A percentile compares a stretch with the other conserved stretches of the same genome.
Evolutionary conservation across 2,113 vertebrate species (phyloP).

Genomic region (Harpagus bidentatus): DNA sequence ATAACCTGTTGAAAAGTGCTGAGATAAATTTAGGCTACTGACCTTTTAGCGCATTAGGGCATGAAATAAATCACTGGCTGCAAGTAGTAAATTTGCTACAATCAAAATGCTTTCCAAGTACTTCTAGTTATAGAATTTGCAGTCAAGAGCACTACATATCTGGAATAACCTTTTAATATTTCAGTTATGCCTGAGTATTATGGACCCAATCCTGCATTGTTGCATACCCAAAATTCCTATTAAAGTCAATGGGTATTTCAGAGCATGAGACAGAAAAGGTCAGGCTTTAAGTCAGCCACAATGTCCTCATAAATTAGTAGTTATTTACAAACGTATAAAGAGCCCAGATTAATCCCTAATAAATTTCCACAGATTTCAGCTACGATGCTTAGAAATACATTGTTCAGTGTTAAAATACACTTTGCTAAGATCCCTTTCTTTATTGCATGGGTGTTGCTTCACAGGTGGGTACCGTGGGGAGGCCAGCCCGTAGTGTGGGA

Average conservation of each 20-base stretch:
- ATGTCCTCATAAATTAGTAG: not conserved
- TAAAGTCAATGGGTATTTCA: not conserved
- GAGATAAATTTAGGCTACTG: slow-evolving; percentile 49
- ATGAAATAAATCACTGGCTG: slow-evolving; percentile 41
- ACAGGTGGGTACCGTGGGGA: not conserved
- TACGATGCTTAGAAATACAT: not conserved
- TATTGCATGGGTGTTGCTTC: not conserved
- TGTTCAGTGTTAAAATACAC: not conserved
- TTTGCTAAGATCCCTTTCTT: not conserved
- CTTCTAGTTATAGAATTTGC: not conserved
- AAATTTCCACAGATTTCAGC: not conserved
- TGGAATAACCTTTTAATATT: slow-evolving; percentile 34
- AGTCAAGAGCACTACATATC: not conserved
- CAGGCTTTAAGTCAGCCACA: not conserved
- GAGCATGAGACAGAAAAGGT: not conserved
- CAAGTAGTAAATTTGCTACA: slow-evolving; percentile 46
- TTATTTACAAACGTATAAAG: slow-evolving; percentile 2
- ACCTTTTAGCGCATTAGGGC: slow-evolving; percentile 38
- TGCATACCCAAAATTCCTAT: not conserved
- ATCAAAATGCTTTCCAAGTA: slow-evolving; percentile 40
- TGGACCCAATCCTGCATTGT: not conserved
- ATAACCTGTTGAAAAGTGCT: slow-evolving; percentile 61
- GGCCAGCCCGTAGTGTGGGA: not conserved
- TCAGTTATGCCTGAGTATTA: not conserved
- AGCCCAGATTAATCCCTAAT: not conserved